Percentiles rank a stretch among this genome's conserved stretches.
phyloP scores from a whole-genome alignment of 2,888 invertebrate genomes.

The Synanthedon tipuliformis region DNA sequence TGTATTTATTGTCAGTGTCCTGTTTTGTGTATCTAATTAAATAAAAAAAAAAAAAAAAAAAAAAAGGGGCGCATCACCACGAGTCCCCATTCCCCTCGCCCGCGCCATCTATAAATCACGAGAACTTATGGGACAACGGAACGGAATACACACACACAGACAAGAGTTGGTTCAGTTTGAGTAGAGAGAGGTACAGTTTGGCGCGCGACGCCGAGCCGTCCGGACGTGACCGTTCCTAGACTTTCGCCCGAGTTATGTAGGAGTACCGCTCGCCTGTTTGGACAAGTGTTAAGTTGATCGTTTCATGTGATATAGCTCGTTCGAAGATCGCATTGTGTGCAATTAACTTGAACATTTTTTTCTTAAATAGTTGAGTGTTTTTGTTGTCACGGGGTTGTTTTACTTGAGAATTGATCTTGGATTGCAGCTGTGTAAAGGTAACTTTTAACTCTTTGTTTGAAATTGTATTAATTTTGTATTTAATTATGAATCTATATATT shows the following conservation, averaged over 20 bases:
- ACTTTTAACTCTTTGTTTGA: too few relatives aligned
- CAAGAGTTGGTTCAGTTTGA: too few relatives aligned
- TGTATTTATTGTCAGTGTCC: too few relatives aligned
- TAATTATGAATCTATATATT: too few relatives aligned
- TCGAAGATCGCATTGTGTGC: constrained; percentile 59
- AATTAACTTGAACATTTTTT: constrained; percentile 58
- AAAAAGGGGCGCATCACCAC: constrained; percentile 38
- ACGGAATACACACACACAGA: constrained; percentile 20
- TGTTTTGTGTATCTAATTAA: too few relatives aligned
- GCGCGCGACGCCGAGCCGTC: constrained; percentile 47
- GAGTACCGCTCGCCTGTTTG: constrained; percentile 44
- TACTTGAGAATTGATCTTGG: constrained; percentile 4
- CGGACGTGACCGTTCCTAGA: constrained; percentile 24
- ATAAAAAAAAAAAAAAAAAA: too few relatives aligned
- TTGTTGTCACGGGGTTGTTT: constrained; percentile 4
- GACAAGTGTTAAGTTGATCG: constrained; percentile 69
- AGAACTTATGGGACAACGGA: constrained; percentile 40
- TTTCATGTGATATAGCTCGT: constrained; percentile 63
- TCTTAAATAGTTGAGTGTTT: constrained; percentile 45
- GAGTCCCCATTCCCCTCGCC: constrained; percentile 14
- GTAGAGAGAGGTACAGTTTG: constrained; percentile 30
- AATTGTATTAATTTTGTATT: too few relatives aligned
- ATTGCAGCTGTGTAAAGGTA: constrained; percentile 14
- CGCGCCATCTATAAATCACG: constrained; percentile 50
- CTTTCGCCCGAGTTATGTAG: constrained; percentile 40